Conservation (phyloP, 2,888 invertebrate genomes). For the Amiota communis region DNA sequence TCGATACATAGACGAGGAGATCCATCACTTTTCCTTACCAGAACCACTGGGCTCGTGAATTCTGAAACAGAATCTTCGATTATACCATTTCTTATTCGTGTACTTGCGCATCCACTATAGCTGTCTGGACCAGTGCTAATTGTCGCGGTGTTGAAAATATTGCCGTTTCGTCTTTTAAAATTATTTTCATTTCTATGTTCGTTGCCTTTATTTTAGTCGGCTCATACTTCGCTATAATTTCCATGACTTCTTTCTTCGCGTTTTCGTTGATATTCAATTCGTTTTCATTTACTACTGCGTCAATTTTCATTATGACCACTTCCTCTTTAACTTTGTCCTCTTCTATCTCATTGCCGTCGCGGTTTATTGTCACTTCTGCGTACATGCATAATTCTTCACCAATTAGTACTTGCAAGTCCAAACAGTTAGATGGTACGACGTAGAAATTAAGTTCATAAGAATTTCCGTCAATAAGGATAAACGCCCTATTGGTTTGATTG, state of each 20-base stretch:
- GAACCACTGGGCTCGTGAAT: neutral
- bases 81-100: slow-evolving; percentile 20
- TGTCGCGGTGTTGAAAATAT: slow-evolving; percentile 28
- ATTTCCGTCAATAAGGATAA: too few relatives aligned
- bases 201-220: too few relatives aligned
- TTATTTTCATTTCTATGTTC: too few relatives aligned
- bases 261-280: slow-evolving; percentile 16
- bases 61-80: slow-evolving; percentile 1
- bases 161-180: slow-evolving; percentile 29
- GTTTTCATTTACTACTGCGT: slow-evolving; percentile 2
- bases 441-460: too few relatives aligned
- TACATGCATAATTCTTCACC: too few relatives aligned
- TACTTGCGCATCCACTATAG: slow-evolving; percentile 18
- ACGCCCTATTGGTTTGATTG: too few relatives aligned
- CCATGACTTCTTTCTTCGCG: neutral
- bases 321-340: too few relatives aligned
- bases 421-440: too few relatives aligned
- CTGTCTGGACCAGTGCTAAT: neutral
- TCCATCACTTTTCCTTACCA: neutral
- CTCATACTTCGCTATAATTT: too few relatives aligned
- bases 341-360: too few relatives aligned
- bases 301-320: neutral
- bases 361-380: too few relatives aligned
- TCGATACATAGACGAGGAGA: neutral
- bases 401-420: too few relatives aligned